Evolutionary conservation across 2,113 vertebrate genomes (phyloP).

Genomic region (Epinephelus lanceolatus): DNA sequence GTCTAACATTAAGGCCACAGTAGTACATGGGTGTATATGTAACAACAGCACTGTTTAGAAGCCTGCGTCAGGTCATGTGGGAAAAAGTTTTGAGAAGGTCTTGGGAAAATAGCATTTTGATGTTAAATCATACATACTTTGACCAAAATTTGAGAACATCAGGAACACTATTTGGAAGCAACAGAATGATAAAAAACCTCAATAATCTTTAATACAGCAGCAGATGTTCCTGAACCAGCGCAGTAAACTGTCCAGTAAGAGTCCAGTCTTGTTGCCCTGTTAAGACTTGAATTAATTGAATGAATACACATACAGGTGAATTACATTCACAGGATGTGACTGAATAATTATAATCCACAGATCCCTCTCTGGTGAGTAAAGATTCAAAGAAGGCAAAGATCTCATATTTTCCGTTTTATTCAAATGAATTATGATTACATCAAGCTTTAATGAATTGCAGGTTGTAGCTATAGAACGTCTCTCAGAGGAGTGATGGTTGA

Average conservation of each 20-base stretch:
- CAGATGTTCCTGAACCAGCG: constrained; percentile 7
- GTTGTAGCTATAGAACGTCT: background rate
- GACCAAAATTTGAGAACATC: too few species aligned
- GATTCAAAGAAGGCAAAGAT: constrained; percentile 21
- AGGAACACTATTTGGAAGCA: too few species aligned
- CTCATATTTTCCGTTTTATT: constrained; percentile 12
- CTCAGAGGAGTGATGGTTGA: constrained; percentile 16
- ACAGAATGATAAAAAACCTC: too few species aligned
- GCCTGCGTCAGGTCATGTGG: too few species aligned
- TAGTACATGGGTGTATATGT: too few species aligned
- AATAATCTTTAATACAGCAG: background rate
- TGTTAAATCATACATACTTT: too few species aligned
- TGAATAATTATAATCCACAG: constrained; percentile 7
- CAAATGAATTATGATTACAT: constrained; percentile 19
- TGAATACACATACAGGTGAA: background rate
- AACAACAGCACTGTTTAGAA: too few species aligned
- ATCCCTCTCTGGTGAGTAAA: constrained; percentile 8
- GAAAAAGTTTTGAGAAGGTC: too few species aligned
- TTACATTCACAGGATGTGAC: background rate
- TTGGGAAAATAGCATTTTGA: too few species aligned
- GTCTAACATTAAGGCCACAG: too few species aligned
- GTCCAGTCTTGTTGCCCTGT: background rate
- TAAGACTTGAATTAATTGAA: background rate
- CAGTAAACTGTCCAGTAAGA: background rate
- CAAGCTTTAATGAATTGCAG: constrained; percentile 32